These are phyloP conservation scores for Cerceris rybyensis DNA, from an alignment of 2,888 invertebrate genomes.

Conservation along the genomic window DNA sequence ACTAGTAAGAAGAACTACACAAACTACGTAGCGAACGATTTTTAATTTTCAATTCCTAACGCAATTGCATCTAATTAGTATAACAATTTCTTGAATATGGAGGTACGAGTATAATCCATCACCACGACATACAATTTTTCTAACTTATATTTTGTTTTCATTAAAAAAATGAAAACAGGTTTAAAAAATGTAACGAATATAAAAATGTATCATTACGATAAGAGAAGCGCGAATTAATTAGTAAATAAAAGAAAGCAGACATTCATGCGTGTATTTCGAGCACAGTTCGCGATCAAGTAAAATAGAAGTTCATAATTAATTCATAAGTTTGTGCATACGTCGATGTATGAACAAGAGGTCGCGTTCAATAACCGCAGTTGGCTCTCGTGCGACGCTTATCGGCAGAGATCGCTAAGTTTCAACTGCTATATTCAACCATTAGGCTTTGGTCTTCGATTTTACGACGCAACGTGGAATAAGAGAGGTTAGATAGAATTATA, in stretches of 20 bases:
- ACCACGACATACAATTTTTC: too few relatives aligned
- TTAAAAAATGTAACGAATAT: too few relatives aligned
- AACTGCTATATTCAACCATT: background rate
- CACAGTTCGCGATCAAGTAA: background rate
- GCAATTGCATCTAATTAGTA: too few relatives aligned
- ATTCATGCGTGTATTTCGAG: background rate
- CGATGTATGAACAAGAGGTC: conserved; percentile 22
- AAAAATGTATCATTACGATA: too few relatives aligned
- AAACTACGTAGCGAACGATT: too few relatives aligned
- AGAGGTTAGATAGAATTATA: conserved; percentile 17
- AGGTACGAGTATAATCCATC: too few relatives aligned
- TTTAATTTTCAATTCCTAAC: too few relatives aligned
- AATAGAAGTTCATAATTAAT: conserved; percentile 12
- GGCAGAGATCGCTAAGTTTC: conserved; percentile 18
- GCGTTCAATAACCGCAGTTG: conserved; percentile 40
- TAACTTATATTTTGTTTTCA: too few relatives aligned
- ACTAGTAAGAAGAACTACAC: too few relatives aligned
- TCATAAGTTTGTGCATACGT: conserved; percentile 6
- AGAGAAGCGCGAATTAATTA: too few relatives aligned
- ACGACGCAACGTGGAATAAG: conserved; percentile 11
- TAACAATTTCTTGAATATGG: too few relatives aligned
- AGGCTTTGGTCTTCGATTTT: background rate
- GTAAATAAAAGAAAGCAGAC: background rate
- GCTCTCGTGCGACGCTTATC: conserved; percentile 31
- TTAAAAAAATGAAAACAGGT: too few relatives aligned